Conservation (phyloP, 2,797 vertebrate species). For the Florisuga fusca region DNA sequence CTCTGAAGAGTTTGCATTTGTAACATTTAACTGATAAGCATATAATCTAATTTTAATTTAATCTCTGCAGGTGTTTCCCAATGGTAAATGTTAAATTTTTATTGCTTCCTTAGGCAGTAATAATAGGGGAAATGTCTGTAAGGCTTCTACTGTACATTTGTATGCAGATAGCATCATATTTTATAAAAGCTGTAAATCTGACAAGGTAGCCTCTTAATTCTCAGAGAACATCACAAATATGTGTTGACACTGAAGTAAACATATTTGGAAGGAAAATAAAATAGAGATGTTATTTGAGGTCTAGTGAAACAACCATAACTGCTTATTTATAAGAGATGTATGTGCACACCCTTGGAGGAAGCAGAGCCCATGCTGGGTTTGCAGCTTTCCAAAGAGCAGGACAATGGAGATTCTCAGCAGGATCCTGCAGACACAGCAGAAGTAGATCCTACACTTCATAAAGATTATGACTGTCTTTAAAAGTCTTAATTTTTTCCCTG, state of each 20-base stretch:
- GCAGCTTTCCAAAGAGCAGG: conserved; percentile 14
- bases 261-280: conserved; percentile 55
- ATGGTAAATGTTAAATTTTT: conserved; percentile 65
- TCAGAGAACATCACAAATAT: conserved; percentile 43
- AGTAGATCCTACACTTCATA: conserved; percentile 44
- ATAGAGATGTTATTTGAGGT: conserved; percentile 45
- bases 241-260: conserved; percentile 41
- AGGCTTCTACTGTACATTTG: conserved; percentile 11
- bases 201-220: conserved; percentile 37
- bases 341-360: background rate
- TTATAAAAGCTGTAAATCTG: conserved; percentile 52
- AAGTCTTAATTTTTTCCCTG: conserved; percentile 16
- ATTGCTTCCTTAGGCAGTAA: conserved; percentile 63
- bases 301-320: conserved; percentile 43
- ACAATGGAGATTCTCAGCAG: conserved; percentile 57
- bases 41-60: conserved; percentile 74
- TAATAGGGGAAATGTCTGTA: conserved; percentile 27
- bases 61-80: conserved; percentile 66
- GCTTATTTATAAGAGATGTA: conserved; percentile 30
- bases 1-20: conserved; percentile 62
- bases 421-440: background rate
- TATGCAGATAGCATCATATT: conserved; percentile 50
- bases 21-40: conserved; percentile 59
- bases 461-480: conserved; percentile 42
- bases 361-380: conserved; percentile 43